Base-by-base conservation (phyloP, 2,888 invertebrate genomes). In the Lithosia quadra region DNA sequence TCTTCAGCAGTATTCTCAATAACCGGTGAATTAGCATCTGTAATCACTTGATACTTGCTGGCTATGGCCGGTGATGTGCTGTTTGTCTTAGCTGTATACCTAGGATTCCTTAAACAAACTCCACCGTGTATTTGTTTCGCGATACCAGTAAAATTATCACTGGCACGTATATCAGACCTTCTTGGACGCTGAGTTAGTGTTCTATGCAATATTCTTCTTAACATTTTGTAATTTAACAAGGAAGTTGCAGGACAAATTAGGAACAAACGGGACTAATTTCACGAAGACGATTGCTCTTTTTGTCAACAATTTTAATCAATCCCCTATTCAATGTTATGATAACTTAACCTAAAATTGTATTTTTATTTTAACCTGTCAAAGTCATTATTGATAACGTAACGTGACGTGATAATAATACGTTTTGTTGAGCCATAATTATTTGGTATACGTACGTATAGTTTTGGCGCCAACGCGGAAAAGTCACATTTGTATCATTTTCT, bases 1-100 rank as follows among this genome's bases (percentile, higher is more conserved):
- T 97, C 97, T 80, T 97, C 98, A 65, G 96, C 96, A 24, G 97
- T 96, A 86, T 98, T 97, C 76, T 97, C 96, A 80, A 98, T 97
- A 73, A 97, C 90, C 18, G 95, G 91, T 0, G 97, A 93, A 86
- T 97, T 97, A 77, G 96, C 95, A 81, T 98, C 97, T 24, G 95
- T 95, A 88, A 97, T 97, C 74, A 96, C 89, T 91, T 97, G 96
- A 86, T 96, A 97, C 91, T 97, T 97, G 79, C 90, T 90, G 67
- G 95, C 88, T 74, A 96, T 91, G 49, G 93, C 95, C 58, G 95
- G 92, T 21, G 95, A 89, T 58, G 95, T 84, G 69, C 72, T 89
- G 78, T 90, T 90, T 87, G 88, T 69, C 78, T 92, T 93, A 59
- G 89, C 81, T 81, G 86, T 90, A 75, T 90, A 84, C 76, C 93